These are phyloP conservation scores for Coendou prehensilis DNA, from an alignment of 2,797 vertebrate species.

Conservation along the genomic window DNA sequence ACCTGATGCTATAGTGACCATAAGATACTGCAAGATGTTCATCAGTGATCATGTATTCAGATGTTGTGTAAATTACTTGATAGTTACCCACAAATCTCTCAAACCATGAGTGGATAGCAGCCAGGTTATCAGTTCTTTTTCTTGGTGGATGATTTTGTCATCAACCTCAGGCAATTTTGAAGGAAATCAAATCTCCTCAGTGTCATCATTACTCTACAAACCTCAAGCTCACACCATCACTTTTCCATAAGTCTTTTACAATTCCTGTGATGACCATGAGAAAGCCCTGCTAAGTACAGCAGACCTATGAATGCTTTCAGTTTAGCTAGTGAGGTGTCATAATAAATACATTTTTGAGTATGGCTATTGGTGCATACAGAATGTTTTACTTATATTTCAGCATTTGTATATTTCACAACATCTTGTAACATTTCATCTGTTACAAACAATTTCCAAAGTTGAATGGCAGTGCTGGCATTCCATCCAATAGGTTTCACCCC, in stretches of 20 bases:
- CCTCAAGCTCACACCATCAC: neutral
- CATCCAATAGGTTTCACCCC: neutral
- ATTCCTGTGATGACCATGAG: neutral
- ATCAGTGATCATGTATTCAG: neutral
- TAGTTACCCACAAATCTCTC: neutral
- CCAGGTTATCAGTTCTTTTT: neutral
- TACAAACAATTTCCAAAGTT: neutral
- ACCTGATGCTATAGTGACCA: neutral
- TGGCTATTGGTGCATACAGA: neutral
- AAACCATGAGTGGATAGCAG: neutral
- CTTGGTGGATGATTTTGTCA: neutral
- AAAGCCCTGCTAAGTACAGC: neutral
- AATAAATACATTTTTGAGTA: neutral
- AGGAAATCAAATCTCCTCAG: neutral
- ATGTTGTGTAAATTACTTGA: neutral
- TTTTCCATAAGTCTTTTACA: neutral
- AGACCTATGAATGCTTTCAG: neutral
- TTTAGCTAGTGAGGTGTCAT: neutral
- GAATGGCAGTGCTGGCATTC: neutral
- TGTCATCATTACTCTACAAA: neutral
- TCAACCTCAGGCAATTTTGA: neutral
- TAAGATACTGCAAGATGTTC: neutral
- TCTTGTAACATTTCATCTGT: neutral
- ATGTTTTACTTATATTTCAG: neutral
- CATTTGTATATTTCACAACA: neutral